These are phyloP conservation scores for Papilio protenor DNA, from an alignment of 2,888 invertebrate genomes.

Conservation along the genomic window DNA sequence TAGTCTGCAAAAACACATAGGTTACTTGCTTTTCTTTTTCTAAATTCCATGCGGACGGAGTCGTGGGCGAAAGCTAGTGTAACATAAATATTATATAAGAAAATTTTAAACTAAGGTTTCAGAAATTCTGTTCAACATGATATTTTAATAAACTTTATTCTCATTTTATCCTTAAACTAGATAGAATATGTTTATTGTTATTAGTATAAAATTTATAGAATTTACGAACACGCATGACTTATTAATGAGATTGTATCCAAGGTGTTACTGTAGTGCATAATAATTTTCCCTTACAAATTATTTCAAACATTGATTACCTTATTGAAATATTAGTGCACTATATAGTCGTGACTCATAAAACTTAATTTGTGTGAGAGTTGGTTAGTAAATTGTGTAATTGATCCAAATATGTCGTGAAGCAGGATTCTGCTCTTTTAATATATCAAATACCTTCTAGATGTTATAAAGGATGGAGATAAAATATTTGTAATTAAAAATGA, in stretches of 20 bases:
- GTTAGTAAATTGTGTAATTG: constrained; percentile 33
- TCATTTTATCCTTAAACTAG: not conserved
- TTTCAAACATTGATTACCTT: not conserved
- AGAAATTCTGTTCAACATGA: no score
- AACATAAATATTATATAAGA: no score
- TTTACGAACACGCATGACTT: not conserved
- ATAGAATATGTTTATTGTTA: not conserved
- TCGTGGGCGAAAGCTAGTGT: no score
- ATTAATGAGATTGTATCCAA: not conserved
- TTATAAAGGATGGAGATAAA: not conserved
- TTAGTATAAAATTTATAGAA: not conserved
- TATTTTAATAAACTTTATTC: not conserved
- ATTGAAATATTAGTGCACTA: constrained; percentile 4
- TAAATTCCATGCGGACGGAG: no score
- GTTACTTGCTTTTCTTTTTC: no score
- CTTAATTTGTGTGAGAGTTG: not conserved
- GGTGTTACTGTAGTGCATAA: constrained; percentile 17
- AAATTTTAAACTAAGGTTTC: no score
- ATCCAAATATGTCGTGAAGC: constrained; percentile 34
- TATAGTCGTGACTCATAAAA: constrained; percentile 32
- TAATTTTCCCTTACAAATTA: constrained; percentile 14
- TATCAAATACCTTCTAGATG: not conserved
- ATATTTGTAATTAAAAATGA: not conserved
- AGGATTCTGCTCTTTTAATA: constrained; percentile 28
- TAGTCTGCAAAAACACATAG: no score